Conservation (phyloP, 2,888 invertebrate species). For the Agonopterix arenella region DNA sequence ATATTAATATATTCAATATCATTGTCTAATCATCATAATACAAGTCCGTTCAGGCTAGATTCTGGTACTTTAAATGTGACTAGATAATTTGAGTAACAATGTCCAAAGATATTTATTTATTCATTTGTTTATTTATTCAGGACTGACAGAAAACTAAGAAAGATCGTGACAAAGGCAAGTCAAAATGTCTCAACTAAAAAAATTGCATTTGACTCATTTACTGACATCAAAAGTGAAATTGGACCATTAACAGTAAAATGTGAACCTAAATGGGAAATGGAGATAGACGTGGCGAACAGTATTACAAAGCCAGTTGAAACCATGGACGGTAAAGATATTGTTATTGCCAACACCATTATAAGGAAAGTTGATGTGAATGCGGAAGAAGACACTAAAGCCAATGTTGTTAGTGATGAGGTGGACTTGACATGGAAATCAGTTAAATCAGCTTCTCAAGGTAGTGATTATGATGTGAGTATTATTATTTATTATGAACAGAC, state of each 20-base stretch:
- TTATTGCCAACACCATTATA: constrained; percentile 67
- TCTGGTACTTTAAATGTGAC: no score
- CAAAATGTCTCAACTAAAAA: constrained; percentile 54
- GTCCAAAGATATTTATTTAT: background rate
- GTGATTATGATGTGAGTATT: constrained; percentile 45
- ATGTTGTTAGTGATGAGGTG: constrained; percentile 26
- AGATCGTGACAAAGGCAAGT: constrained; percentile 36
- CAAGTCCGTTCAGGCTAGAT: no score
- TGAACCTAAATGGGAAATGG: constrained; percentile 69
- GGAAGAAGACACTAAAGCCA: constrained; percentile 26
- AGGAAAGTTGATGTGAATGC: constrained; percentile 56
- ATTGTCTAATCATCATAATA: no score
- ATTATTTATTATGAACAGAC: background rate
- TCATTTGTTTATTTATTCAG: constrained; percentile 25
- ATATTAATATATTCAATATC: no score
- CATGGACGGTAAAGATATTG: constrained; percentile 53
- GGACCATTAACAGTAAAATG: constrained; percentile 51
- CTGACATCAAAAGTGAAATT: constrained; percentile 69
- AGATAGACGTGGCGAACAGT: constrained; percentile 42
- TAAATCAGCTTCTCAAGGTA: constrained; percentile 19
- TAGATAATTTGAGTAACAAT: background rate
- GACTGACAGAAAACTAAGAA: constrained; percentile 58
- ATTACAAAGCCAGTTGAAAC: constrained; percentile 35
- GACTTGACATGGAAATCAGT: constrained; percentile 48
- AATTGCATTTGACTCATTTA: constrained; percentile 65